These are phyloP conservation scores for Galeopterus variegatus DNA, from an alignment of 2,113 vertebrate species.

Conservation along the genomic window DNA sequence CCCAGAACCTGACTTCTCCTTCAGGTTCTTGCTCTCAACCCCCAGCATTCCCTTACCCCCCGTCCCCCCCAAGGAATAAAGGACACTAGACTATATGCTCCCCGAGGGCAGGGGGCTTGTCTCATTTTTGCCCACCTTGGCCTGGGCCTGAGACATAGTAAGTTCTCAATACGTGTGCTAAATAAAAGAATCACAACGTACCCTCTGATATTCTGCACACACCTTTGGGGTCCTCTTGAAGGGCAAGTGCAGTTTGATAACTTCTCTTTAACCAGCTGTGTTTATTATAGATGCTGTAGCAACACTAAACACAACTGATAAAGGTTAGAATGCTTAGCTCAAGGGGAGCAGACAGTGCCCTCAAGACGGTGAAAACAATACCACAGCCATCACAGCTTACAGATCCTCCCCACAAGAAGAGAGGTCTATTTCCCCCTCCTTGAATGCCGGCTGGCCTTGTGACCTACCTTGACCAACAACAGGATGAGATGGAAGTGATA, in stretches of 20 bases:
- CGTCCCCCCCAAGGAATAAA: background rate
- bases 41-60: background rate
- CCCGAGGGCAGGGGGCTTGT: background rate
- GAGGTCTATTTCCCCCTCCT: background rate
- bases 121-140: background rate
- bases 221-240: background rate
- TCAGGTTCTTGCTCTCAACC: background rate
- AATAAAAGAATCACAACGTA: rapidly evolving
- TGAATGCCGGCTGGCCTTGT: background rate
- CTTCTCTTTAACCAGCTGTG: background rate
- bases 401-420: background rate
- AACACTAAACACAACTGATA: background rate
- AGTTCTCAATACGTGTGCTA: background rate
- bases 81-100: rapidly evolving
- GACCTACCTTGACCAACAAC: background rate
- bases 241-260: background rate
- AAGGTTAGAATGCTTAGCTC: rapidly evolving
- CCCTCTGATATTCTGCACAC: background rate
- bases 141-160: background rate
- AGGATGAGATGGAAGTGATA: background rate
- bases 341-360: rapidly evolving
- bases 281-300: background rate
- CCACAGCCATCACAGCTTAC: rapidly evolving
- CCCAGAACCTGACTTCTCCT: conserved; percentile 34
- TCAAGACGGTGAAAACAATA: too few species aligned